Base-by-base conservation (phyloP, 2,113 vertebrate species). In the Colistium nudipinnis region DNA sequence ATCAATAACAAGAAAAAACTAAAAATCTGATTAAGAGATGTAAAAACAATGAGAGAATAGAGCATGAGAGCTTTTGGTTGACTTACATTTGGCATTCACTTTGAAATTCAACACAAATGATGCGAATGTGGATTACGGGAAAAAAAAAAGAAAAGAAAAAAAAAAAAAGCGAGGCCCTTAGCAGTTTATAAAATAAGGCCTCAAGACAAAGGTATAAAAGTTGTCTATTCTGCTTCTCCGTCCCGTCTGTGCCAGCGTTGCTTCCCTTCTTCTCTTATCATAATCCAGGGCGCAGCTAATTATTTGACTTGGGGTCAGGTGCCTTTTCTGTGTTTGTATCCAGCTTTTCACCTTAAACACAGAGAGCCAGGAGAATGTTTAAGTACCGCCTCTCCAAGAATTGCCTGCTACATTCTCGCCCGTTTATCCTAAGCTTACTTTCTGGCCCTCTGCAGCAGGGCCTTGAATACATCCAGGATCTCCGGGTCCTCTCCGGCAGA, bases 401-500 rank as follows among this genome's bases (percentile, higher is more conserved):
- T 80, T 74, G 70, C 82, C 63, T 8, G 69, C 59, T 19, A 43
- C 51, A 33, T 76, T 33, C 7, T 0, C 12, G 44, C 27, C 28
- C 28, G 49, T 76, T 73, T 22, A 62, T 69, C 76, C 68, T 47
- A 44, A 83, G 44, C 70, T 82, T 82, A 93, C 69, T 92, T 92
- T 28, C 80, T 91, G 72, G 91, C 93, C 82, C 94, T 95, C 57
- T 94, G 92, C 78, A 94, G 78, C 73, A 95, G 87, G 43, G 93
- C 93, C 87, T 91, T 93, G 81, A 96, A 96, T 31, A 95, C 92
- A 1, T 95, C 93, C 6, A 94, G 92, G 76, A 94, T 90, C 78
- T 94, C 94, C 7, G 94, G 95, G 60, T 95, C 94, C 56, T 95
- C 94, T 79, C 92, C 93, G 2, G 93, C 90, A 73, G 94, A 90